phyloP scores from a whole-genome alignment of 92 coral and sea anemone genomes.

The Muricea muricata region DNA sequence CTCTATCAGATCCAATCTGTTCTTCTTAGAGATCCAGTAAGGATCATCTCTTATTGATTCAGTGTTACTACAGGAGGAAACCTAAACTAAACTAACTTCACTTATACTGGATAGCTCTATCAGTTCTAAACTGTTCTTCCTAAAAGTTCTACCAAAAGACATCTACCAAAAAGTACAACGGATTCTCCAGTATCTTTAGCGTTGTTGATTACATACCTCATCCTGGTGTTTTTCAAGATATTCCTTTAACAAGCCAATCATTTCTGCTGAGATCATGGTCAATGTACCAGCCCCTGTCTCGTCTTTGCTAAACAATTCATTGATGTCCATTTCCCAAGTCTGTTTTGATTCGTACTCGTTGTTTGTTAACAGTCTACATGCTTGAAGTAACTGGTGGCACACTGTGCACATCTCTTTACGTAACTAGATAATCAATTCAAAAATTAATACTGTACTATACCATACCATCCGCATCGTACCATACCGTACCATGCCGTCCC shows the following conservation, averaged over 20 bases:
- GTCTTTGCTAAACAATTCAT: constrained; percentile 25
- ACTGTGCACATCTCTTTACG: constrained; percentile 33
- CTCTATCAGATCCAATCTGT: too few relatives aligned
- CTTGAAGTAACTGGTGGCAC: constrained; percentile 24
- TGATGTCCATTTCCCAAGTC: constrained; percentile 23
- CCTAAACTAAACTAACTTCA: too few relatives aligned
- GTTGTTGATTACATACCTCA: too few relatives aligned
- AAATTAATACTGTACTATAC: background rate
- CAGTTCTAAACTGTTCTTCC: too few relatives aligned
- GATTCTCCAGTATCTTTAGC: too few relatives aligned
- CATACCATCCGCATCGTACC: background rate
- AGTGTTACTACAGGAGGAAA: too few relatives aligned
- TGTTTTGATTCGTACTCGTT: constrained; percentile 16
- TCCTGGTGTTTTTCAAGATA: constrained; percentile 17
- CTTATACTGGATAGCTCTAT: too few relatives aligned
- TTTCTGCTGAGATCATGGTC: constrained; percentile 36
- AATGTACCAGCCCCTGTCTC: constrained; percentile 23
- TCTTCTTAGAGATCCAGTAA: too few relatives aligned
- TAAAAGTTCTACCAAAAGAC: too few relatives aligned
- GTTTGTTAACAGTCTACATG: constrained; percentile 28
- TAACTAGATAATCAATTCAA: background rate
- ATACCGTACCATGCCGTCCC: background rate
- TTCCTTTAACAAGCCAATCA: constrained; percentile 33
- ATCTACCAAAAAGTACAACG: too few relatives aligned
- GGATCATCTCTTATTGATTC: too few relatives aligned